These are phyloP conservation scores for Casuarius casuarius DNA, from an alignment of 2,113 vertebrate species.

Conservation along the genomic window DNA sequence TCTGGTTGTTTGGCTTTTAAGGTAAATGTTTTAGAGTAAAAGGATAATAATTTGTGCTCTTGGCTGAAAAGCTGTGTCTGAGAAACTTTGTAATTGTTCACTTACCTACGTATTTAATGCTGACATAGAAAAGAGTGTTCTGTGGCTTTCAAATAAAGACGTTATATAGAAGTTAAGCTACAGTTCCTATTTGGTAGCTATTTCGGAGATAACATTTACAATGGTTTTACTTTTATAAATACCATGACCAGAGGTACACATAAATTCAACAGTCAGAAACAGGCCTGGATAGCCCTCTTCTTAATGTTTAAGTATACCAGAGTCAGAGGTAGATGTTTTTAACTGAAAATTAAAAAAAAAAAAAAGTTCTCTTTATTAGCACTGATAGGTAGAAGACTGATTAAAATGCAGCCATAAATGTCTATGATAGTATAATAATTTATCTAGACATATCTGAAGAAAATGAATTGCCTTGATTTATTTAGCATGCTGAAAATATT, in stretches of 20 bases:
- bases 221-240: background rate
- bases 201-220: background rate
- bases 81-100: background rate
- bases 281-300: background rate
- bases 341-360: background rate
- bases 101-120: background rate
- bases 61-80: background rate
- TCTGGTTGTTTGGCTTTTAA: background rate
- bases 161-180: background rate
- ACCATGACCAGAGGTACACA: rapidly evolving
- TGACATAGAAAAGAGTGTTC: background rate
- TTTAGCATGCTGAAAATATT: background rate
- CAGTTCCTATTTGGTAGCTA: background rate
- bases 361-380: background rate
- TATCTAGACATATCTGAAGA: background rate
- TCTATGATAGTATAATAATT: background rate
- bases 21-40: background rate
- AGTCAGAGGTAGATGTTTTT: background rate
- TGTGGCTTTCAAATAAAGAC: background rate
- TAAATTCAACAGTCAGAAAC: background rate
- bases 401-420: background rate
- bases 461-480: background rate
- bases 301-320: background rate
- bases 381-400: background rate
- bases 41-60: background rate